phyloP scores from a whole-genome alignment of 2,888 invertebrate species.

The Drosophila infuscata region DNA sequence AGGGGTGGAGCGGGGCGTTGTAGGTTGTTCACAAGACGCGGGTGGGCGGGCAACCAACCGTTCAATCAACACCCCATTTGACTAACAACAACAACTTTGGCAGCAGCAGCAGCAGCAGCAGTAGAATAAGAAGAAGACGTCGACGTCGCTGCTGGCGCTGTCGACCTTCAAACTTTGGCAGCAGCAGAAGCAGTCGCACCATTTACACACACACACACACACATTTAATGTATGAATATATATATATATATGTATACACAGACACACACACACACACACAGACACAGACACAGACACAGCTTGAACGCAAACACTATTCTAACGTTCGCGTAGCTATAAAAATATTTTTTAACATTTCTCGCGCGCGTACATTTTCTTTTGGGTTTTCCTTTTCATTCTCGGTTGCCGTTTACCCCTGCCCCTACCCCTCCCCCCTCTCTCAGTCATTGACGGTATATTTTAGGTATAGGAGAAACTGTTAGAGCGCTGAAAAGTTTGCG shows the following conservation, averaged over 20 bases:
- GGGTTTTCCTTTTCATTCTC: slow-evolving; percentile 50
- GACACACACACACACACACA: background rate
- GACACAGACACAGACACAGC: slow-evolving; percentile 24
- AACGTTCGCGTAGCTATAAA: slow-evolving; percentile 80
- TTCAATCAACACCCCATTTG: slow-evolving; percentile 81
- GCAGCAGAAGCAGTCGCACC: slow-evolving; percentile 17
- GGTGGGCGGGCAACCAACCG: slow-evolving; percentile 65
- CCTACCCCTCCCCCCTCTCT: too few species aligned
- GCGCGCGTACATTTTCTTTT: slow-evolving; percentile 72
- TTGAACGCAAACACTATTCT: slow-evolving; percentile 75
- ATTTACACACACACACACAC: slow-evolving; percentile 26
- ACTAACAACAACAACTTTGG: slow-evolving; percentile 60
- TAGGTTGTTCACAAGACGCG: slow-evolving; percentile 3
- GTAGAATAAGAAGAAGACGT: slow-evolving; percentile 17
- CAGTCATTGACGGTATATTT: slow-evolving; percentile 39
- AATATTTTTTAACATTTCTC: slow-evolving; percentile 80
- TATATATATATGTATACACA: background rate
- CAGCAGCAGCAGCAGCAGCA: slow-evolving; percentile 31
- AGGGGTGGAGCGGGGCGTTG: background rate
- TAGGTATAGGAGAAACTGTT: slow-evolving; percentile 73
- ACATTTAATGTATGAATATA: slow-evolving; percentile 8
- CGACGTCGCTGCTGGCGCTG: slow-evolving; percentile 37
- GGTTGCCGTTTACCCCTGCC: slow-evolving; percentile 32
- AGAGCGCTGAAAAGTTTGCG: slow-evolving; percentile 75
- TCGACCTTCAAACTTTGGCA: slow-evolving; percentile 63